Conservation (phyloP, 2,888 invertebrate species). For the Lasius fuliginosus region DNA sequence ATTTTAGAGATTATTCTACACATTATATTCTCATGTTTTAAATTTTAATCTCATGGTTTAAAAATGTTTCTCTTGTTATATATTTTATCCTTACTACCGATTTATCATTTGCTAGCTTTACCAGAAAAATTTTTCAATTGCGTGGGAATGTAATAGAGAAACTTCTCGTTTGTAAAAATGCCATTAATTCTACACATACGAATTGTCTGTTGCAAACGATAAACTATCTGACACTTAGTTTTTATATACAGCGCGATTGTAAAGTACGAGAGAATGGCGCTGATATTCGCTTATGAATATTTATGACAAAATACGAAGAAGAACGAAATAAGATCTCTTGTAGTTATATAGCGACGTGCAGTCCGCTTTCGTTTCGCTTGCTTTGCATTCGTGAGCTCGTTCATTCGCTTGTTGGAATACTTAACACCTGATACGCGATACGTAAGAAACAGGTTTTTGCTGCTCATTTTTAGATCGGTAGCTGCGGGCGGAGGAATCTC, state of each 20-base stretch:
- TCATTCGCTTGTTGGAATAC: conserved; percentile 57
- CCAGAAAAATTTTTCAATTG: background rate
- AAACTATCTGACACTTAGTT: conserved; percentile 30
- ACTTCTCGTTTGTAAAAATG: background rate
- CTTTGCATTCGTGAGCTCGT: conserved; percentile 53
- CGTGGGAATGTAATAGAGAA: background rate
- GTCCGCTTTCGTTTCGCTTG: conserved; percentile 47
- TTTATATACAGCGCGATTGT: conserved; percentile 36
- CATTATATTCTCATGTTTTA: background rate
- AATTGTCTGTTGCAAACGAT: conserved; percentile 13
- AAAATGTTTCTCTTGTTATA: background rate
- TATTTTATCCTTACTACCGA: background rate
- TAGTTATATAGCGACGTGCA: conserved; percentile 39
- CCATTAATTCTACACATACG: conserved; percentile 10
- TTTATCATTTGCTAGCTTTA: background rate
- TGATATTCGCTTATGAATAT: conserved; percentile 53
- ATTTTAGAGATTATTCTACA: background rate
- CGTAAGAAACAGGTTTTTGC: conserved; percentile 56
- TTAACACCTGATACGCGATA: conserved; percentile 55
- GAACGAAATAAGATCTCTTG: conserved; percentile 55
- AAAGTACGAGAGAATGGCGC: conserved; percentile 38
- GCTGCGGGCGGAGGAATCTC: background rate
- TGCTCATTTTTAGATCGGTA: conserved; percentile 50
- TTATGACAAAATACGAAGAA: conserved; percentile 51
- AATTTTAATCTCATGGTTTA: background rate